A percentile compares a stretch with the other conserved stretches of the same genome.
These are phyloP conservation scores for Phaonia tiefii DNA, from an alignment of 2,888 invertebrate species.

Conservation along the genomic window DNA sequence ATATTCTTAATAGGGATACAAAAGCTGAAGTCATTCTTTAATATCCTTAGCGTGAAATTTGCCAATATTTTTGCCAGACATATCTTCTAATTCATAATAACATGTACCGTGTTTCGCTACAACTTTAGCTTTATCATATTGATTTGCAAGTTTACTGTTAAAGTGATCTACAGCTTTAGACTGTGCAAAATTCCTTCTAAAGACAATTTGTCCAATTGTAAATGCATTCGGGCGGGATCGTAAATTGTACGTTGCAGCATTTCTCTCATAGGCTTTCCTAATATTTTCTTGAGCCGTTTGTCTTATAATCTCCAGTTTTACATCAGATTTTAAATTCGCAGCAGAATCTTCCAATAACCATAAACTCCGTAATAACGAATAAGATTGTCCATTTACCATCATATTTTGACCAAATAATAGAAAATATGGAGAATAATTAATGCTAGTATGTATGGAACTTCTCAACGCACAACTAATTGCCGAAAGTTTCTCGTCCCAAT, in stretches of 20 bases:
- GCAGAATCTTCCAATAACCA: conserved; percentile 1
- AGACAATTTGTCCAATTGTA: conserved; percentile 33
- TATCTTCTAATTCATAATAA: too few species aligned
- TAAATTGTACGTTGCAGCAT: too few species aligned
- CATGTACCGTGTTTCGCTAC: conserved; percentile 16
- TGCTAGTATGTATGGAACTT: conserved; percentile 33
- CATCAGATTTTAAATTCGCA: neutral
- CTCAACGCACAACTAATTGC: conserved; percentile 21
- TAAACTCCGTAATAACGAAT: conserved; percentile 19
- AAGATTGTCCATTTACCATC: too few species aligned
- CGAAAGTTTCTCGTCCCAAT: too few species aligned
- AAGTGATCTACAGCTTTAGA: too few species aligned
- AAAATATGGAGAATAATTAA: conserved; percentile 31
- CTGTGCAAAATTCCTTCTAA: conserved; percentile 28
- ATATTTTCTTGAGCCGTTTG: too few species aligned
- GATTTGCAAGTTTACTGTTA: too few species aligned
- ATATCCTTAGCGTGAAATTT: too few species aligned
- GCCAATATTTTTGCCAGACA: conserved; percentile 11
- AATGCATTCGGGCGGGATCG: conserved; percentile 4
- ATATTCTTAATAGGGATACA: neutral
- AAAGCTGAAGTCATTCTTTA: conserved; percentile 38
- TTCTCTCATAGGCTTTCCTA: too few species aligned
- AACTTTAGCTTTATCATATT: conserved; percentile 35
- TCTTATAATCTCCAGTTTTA: conserved; percentile 26
- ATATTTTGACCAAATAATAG: conserved; percentile 47